Percentiles rank a stretch among this genome's conserved stretches.
Conservation (phyloP, 2,113 vertebrate species). For the Oncorhynchus keta region DNA sequence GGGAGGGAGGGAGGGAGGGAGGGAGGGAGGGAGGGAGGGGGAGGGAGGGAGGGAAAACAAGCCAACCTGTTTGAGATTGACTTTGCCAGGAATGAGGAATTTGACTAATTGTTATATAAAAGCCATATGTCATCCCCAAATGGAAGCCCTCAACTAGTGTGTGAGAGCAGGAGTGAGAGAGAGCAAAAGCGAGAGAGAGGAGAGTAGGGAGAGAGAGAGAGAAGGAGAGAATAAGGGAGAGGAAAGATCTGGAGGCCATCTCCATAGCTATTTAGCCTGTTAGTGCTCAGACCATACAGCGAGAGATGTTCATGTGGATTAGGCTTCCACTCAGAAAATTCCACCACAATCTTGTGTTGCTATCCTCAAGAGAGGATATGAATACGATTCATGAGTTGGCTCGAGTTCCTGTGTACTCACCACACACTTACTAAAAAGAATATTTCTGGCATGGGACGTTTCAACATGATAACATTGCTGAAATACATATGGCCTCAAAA, state of each 20-base stretch:
- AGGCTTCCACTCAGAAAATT: conserved; percentile 25
- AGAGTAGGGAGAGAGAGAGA: conserved; percentile 1
- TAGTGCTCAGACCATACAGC: conserved; percentile 37
- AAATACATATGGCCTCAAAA: not conserved
- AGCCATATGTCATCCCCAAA: conserved; percentile 59
- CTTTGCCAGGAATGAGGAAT: conserved; percentile 51
- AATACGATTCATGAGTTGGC: conserved; percentile 16
- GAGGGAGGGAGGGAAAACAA: conserved; percentile 7
- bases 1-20: conserved; percentile 29
- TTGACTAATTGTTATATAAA: conserved; percentile 61
- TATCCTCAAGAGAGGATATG: conserved; percentile 39
- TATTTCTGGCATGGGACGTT: not conserved
- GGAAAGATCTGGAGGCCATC: conserved; percentile 36
- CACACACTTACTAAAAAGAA: not conserved
- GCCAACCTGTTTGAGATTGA: conserved; percentile 59
- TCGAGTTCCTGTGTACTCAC: not conserved
- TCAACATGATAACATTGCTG: not conserved
- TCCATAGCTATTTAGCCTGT: conserved; percentile 38
- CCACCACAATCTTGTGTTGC: conserved; percentile 34
- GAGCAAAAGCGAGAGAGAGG: conserved; percentile 2
- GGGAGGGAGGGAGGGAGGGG: not conserved
- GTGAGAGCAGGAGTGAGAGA: not conserved
- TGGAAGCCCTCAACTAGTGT: conserved; percentile 34
- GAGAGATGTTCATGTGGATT: conserved; percentile 32
- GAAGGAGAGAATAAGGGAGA: not conserved